Evolutionary conservation across 2,888 invertebrate species (phyloP).

Genomic region (Stramonita haemastoma): DNA sequence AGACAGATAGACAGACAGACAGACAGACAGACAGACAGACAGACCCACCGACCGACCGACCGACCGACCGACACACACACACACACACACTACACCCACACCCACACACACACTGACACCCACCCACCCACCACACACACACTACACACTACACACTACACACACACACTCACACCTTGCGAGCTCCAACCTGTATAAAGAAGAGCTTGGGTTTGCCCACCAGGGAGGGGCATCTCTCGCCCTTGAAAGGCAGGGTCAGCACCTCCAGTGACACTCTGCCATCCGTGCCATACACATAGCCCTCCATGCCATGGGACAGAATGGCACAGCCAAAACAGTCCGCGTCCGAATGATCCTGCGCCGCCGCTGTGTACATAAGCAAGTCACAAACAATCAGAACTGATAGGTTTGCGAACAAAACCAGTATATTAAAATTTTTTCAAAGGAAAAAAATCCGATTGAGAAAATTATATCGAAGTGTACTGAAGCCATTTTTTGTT

Average conservation of each 20-base stretch:
- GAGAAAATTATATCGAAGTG: background rate
- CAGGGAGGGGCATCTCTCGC: slow-evolving; percentile 87
- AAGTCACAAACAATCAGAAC: background rate
- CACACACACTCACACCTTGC: too few relatives aligned
- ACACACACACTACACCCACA: too few relatives aligned
- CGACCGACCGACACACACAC: too few relatives aligned
- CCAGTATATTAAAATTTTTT: too few relatives aligned
- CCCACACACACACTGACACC: too few relatives aligned
- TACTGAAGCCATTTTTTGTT: background rate
- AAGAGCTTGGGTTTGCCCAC: slow-evolving; percentile 90
- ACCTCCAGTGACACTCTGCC: slow-evolving; percentile 89
- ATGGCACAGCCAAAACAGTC: slow-evolving; percentile 92
- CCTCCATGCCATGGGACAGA: slow-evolving; percentile 92
- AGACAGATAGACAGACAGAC: too few relatives aligned
- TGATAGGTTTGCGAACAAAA: background rate
- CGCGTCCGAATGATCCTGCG: slow-evolving; percentile 87
- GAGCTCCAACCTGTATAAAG: slow-evolving; percentile 82
- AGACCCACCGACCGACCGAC: too few relatives aligned
- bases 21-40: too few relatives aligned
- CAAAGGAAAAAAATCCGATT: too few relatives aligned
- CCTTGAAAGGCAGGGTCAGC: slow-evolving; percentile 82
- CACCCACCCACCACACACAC: too few relatives aligned
- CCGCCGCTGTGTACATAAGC: slow-evolving; percentile 81
- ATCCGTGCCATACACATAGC: slow-evolving; percentile 90
- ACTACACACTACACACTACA: too few relatives aligned